Evolutionary conservation across 2,888 invertebrate genomes (phyloP).

Genomic region (Schizaphis graminum): DNA sequence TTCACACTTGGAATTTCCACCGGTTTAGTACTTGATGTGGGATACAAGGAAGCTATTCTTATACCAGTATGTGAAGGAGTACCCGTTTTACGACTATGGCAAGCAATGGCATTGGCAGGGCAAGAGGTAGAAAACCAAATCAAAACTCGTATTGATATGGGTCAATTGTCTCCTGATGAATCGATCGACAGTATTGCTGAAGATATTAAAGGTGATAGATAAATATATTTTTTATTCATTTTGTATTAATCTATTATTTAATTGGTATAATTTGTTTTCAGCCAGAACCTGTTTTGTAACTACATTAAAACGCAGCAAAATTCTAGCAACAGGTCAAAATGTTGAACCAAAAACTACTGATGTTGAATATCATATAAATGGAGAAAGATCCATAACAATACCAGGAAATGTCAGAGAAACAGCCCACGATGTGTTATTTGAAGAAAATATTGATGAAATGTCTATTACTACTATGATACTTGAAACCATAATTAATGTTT

Average conservation of each 20-base stretch:
- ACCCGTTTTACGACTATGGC: constrained; percentile 87
- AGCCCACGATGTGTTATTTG: constrained; percentile 87
- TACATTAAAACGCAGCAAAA: constrained; percentile 78
- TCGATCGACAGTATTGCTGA: constrained; percentile 71
- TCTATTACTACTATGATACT: constrained; percentile 88
- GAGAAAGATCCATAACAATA: constrained; percentile 76
- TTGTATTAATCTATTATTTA: background rate
- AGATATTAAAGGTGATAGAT: constrained; percentile 72
- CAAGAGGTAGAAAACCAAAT: constrained; percentile 77
- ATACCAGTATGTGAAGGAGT: constrained; percentile 90
- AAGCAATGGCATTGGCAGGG: constrained; percentile 84
- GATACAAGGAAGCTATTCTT: constrained; percentile 84
- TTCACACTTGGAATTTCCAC: constrained; percentile 86
- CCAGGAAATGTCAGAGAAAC: constrained; percentile 83
- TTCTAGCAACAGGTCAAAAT: constrained; percentile 72
- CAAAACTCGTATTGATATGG: constrained; percentile 36
- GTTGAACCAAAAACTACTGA: constrained; percentile 73
- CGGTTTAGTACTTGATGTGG: constrained; percentile 89
- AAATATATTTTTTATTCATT: background rate
- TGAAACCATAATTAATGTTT: constrained; percentile 81
- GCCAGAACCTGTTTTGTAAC: constrained; percentile 92
- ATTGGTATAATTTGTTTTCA: constrained; percentile 70
- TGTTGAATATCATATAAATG: constrained; percentile 79
- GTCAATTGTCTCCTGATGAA: constrained; percentile 23
- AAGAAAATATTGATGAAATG: constrained; percentile 84